Evolutionary conservation across 2,113 vertebrate species (phyloP), one percentile per base, ranked within the genome.

Genomic region (Mirza zaza): DNA sequence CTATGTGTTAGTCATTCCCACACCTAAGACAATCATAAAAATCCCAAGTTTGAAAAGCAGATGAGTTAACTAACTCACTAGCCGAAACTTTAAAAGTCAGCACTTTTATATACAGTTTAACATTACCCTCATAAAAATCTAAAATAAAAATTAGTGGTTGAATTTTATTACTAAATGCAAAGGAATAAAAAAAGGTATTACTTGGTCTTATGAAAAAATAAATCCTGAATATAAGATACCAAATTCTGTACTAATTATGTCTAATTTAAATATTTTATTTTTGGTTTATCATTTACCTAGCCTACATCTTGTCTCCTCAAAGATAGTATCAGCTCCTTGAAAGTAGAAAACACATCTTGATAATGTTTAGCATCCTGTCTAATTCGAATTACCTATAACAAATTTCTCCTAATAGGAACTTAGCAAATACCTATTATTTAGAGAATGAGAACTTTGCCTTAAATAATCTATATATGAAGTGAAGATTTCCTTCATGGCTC

Each of bases 241-340:
- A 39, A 79, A 73, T 68, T 80, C 42, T 93, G 11, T 63, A 34
- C 2, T 86, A 79, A n/a, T 55, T 85, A 36, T 3, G 52, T 82
- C n/a, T 75, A 8, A 85, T 57, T 90, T 80, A 91, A 80, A 68
- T 83, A 27, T 80, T 91, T 89, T 10, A 91, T 42, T 94, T 95
- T 27, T 63, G 21, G 21, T 67, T 95, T 94, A 39, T 61, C 68
- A 75, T 70, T 87, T 63, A 50, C n/a, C 29, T 88, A 71, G 12
- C 5, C 18, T 87, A 36, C 5, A 73, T 63, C 3, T 93, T 87
- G 6, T 82, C n/a, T 94, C 36, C 68, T 52, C 50, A 84, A 77
- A 85, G 63, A 89, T 79, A 92, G 23, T 59, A 55, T 27, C 93
- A 76, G 11, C 34, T 94, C 68, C 12, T 48, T 29, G 8, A 83